These are phyloP conservation scores for Hirudo medicinalis DNA, from an alignment of 1,140 invertebrate species.

Conservation along the genomic window DNA sequence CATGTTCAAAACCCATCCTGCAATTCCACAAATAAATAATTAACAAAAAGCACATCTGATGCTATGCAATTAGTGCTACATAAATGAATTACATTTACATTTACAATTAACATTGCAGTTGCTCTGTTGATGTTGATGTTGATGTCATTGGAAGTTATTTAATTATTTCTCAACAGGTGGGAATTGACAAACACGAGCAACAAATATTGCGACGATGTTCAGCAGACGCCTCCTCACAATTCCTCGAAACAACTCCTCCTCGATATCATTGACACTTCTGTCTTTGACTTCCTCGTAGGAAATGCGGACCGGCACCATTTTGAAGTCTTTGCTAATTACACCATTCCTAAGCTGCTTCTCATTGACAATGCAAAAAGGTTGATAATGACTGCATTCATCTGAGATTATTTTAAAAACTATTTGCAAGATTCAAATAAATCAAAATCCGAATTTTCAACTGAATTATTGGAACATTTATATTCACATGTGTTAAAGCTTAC, in stretches of 20 bases:
- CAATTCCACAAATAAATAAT: too few species aligned
- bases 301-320: conserved; percentile 89
- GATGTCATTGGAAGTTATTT: too few species aligned
- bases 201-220: conserved; percentile 59
- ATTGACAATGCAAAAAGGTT: conserved; percentile 82
- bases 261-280: conserved; percentile 69
- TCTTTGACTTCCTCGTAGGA: conserved; percentile 85
- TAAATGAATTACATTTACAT: too few species aligned
- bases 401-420: not conserved
- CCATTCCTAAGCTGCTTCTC: conserved; percentile 54
- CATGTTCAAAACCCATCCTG: too few species aligned
- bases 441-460: too few species aligned
- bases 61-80: too few species aligned
- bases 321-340: conserved; percentile 53
- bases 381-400: not conserved
- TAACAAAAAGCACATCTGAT: too few species aligned
- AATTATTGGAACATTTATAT: not conserved
- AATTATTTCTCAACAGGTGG: conserved; percentile 48
- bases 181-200: conserved; percentile 51
- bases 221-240: conserved; percentile 29
- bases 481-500: not conserved
- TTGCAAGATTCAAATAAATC: not conserved
- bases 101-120: too few species aligned
- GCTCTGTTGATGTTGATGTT: too few species aligned
- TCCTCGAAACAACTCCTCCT: conserved; percentile 48